A percentile compares a stretch with the other conserved stretches of the same genome.
phyloP scores from a whole-genome alignment of 2,888 invertebrate genomes.

The Villa cingulata region DNA sequence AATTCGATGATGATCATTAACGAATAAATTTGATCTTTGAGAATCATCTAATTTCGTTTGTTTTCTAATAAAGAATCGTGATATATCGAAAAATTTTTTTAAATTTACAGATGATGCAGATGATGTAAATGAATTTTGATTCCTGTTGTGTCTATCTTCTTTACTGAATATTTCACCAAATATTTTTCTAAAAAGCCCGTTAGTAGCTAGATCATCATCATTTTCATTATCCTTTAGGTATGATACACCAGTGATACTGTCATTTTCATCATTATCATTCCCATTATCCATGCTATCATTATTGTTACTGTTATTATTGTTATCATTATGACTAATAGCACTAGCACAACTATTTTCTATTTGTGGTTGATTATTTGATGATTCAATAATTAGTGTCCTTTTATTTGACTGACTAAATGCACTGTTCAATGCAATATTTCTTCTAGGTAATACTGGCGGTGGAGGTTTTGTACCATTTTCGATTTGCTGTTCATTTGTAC shows the following conservation, averaged over 20 bases:
- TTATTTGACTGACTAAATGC: conserved; percentile 17
- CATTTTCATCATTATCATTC: not conserved
- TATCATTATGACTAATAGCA: not conserved
- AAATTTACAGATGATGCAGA: not conserved
- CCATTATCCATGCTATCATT: conserved; percentile 1
- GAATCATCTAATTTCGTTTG: conserved; percentile 8
- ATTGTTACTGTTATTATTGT: conserved; percentile 1
- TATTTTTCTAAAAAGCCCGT: conserved; percentile 12
- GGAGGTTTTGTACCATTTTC: not conserved
- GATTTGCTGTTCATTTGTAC: no score
- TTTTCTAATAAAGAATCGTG: conserved; percentile 8
- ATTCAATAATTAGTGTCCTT: conserved; percentile 19
- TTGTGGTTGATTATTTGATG: conserved; percentile 8
- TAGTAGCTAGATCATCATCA: not conserved
- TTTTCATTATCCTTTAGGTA: not conserved
- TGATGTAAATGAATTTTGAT: not conserved
- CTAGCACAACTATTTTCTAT: not conserved
- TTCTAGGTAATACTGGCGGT: conserved; percentile 9
- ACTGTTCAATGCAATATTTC: not conserved
- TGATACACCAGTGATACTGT: conserved; percentile 1
- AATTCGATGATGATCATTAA: conserved; percentile 27
- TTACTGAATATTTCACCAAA: conserved; percentile 12
- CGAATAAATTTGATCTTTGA: conserved; percentile 18
- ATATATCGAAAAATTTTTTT: conserved; percentile 7
- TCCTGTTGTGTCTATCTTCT: conserved; percentile 1